phyloP scores from a whole-genome alignment of 2,797 vertebrate species.

The Onychomys arenicola region DNA sequence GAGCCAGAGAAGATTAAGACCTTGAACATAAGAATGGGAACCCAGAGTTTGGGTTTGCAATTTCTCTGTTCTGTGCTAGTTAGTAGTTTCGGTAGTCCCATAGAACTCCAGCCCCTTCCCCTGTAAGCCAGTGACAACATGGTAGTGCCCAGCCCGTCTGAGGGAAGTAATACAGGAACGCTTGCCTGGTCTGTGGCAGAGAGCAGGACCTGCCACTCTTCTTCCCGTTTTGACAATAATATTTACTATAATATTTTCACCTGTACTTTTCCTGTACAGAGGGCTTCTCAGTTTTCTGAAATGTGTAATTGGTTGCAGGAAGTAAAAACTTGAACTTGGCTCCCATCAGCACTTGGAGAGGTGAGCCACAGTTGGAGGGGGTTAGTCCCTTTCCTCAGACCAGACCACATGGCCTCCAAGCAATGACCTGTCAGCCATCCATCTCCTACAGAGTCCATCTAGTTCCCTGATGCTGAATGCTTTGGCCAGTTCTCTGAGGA shows the following conservation, averaged over 20 bases:
- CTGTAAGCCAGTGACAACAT: not conserved
- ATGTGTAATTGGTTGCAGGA: slow-evolving; percentile 14
- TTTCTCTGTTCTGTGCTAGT: slow-evolving; percentile 2
- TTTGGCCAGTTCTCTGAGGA: slow-evolving; percentile 69
- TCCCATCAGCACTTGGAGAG: not conserved
- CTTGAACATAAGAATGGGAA: not conserved
- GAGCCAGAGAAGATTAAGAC: not conserved
- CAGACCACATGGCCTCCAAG: slow-evolving; percentile 80
- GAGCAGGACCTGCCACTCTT: not conserved
- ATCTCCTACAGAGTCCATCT: slow-evolving; percentile 82
- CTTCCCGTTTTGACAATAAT: not conserved
- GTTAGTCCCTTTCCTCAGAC: not conserved
- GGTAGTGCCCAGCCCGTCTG: not conserved
- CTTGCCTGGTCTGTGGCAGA: not conserved
- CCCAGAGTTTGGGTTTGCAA: not conserved
- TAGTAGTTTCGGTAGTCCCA: not conserved
- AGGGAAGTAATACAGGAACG: not conserved
- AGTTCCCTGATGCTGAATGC: slow-evolving; percentile 79
- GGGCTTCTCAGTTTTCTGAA: slow-evolving; percentile 46
- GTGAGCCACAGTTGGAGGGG: slow-evolving; percentile 36
- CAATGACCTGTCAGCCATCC: slow-evolving; percentile 82
- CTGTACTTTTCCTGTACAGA: not conserved
- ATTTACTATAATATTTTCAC: not conserved
- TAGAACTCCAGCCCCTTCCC: not conserved
- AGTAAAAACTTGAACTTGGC: slow-evolving; percentile 58